These are phyloP conservation scores for Pogonocherus hispidulus DNA, from an alignment of 2,888 invertebrate species.

Conservation along the genomic window DNA sequence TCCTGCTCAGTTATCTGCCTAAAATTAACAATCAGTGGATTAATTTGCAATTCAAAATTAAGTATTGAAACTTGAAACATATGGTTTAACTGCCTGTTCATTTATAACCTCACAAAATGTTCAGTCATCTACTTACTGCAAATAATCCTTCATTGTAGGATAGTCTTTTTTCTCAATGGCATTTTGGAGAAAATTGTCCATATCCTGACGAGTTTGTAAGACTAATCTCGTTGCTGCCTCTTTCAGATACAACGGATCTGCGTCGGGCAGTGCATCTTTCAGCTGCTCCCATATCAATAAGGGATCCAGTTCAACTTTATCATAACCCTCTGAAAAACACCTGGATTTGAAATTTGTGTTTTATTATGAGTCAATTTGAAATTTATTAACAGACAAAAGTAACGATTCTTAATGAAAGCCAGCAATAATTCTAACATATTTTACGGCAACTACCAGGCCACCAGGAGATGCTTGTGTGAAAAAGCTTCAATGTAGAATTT, in stretches of 20 bases:
- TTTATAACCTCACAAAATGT: too few species aligned
- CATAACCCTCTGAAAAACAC: slow-evolving; percentile 44
- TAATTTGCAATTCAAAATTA: too few species aligned
- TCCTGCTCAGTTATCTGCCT: slow-evolving; percentile 56
- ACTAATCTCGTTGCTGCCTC: slow-evolving; percentile 58
- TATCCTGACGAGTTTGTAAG: slow-evolving; percentile 45
- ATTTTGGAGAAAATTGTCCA: slow-evolving; percentile 58
- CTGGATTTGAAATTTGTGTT: not conserved
- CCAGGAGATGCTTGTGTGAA: too few species aligned
- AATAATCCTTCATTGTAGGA: slow-evolving; percentile 64
- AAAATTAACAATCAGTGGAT: slow-evolving; percentile 28
- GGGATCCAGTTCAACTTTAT: slow-evolving; percentile 42
- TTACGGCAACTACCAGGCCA: too few species aligned
- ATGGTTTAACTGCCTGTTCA: too few species aligned
- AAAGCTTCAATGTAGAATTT: too few species aligned
- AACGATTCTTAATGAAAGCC: too few species aligned
- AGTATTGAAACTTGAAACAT: too few species aligned
- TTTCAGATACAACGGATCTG: slow-evolving; percentile 62
- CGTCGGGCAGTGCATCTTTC: slow-evolving; percentile 62
- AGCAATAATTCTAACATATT: too few species aligned
- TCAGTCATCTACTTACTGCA: slow-evolving; percentile 62
- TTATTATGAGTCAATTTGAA: not conserved
- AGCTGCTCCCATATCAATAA: slow-evolving; percentile 53
- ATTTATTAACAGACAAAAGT: too few species aligned
- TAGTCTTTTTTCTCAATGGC: slow-evolving; percentile 61